These are phyloP conservation scores for Melanaphis sacchari DNA, from an alignment of 1,140 invertebrate species.

Conservation along the genomic window DNA sequence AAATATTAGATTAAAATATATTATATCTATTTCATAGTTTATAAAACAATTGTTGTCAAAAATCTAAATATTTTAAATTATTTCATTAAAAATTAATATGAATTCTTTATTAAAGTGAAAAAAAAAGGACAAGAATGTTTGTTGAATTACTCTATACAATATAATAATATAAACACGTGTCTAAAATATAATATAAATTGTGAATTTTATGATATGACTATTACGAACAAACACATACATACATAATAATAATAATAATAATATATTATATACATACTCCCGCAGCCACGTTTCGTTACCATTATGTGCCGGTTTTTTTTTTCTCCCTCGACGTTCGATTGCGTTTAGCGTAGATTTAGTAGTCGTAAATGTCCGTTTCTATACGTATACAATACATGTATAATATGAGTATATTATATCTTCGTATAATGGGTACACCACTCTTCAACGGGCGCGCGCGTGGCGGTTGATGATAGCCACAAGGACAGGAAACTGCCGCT, in stretches of 20 bases:
- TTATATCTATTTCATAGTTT: no score
- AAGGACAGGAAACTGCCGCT: constrained; percentile 51
- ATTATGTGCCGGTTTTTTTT: not conserved
- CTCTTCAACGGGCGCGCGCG: not conserved
- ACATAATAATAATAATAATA: not conserved
- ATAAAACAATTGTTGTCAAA: not conserved
- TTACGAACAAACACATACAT: not conserved
- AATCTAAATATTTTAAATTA: no score
- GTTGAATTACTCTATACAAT: not conserved
- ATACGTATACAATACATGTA: not conserved
- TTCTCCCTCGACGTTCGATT: not conserved
- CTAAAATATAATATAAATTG: not conserved
- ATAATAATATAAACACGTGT: not conserved
- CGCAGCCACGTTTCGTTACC: not conserved
- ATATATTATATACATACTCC: not conserved
- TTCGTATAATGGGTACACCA: constrained; percentile 17
- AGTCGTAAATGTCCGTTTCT: constrained; percentile 36
- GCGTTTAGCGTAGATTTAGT: constrained; percentile 23
- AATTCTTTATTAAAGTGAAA: no score
- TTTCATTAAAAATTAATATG: not conserved
- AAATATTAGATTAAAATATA: no score
- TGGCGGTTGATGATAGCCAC: constrained; percentile 53
- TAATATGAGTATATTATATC: not conserved
- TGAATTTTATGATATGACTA: not conserved
- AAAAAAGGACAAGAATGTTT: no score